Evolutionary conservation across 2,888 invertebrate genomes (phyloP), one percentile per base, ranked within the genome.

Genomic region (Busseola fusca): DNA sequence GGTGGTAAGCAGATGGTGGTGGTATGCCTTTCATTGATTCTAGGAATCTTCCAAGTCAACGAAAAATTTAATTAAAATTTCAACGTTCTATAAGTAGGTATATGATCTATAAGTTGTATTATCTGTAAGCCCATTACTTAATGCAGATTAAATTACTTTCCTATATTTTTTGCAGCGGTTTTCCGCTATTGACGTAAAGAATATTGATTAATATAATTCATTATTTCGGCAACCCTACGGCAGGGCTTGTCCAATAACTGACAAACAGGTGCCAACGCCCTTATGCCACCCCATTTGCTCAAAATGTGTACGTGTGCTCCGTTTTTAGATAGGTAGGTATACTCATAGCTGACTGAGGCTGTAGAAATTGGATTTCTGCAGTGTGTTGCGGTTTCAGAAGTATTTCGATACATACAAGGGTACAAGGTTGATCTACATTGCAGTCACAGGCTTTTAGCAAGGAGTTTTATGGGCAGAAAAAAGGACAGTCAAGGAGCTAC

Each of bases 161-260:
- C 63, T 48, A 21, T 10, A 10, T 21, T n/a, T 48, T 18, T 45
- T 45, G 21, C 3, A n/a, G n/a, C 18, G 7, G 18, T n/a, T 42
- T 16, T 65, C 62, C 12, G 9, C 4, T 14, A 14, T 18, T 18
- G 12, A 25, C 14, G 16, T 30, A 30, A 48, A 16, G 4, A 30
- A 62, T n/a, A 21, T 30, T 21, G 9, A 42, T 62, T 16, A 30
- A 45, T n/a, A n/a, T 21, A n/a, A n/a, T 48, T 64, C 2, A 59
- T 52, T 54, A 74, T 78, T 63, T 73, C 27, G 60, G 45, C 37
- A 78, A 50, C 48, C 34, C 48, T 37, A 45, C 16, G 34, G 64
- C 30, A 37, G 40, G 48, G 27, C 48, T 52, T 69, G 45, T 57
- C 30, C 52, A 42, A 45, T 76, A 76, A 76, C 68, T 52, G 45